Evolutionary conservation across 2,888 invertebrate species (phyloP).

Genomic region (Abrostola triplasia): DNA sequence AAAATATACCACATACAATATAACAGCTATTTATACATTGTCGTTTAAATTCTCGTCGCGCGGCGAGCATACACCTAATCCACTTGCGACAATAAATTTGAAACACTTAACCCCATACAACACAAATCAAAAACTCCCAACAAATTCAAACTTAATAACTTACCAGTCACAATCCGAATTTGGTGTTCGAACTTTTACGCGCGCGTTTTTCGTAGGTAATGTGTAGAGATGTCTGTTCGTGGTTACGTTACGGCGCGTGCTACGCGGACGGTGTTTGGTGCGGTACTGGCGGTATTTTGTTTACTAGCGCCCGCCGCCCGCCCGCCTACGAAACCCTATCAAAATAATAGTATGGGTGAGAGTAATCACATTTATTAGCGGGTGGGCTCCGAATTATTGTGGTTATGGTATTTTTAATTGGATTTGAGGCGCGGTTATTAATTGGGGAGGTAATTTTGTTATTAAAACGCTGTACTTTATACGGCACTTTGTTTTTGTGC

Average conservation of each 20-base stretch:
- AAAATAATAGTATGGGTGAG: constrained; percentile 42
- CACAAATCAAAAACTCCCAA: constrained; percentile 1
- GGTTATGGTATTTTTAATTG: too few species aligned
- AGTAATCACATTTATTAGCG: constrained; percentile 30
- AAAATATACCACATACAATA: constrained; percentile 11
- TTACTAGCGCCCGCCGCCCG: constrained; percentile 57
- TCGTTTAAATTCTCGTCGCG: constrained; percentile 35
- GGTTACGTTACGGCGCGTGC: constrained; percentile 57
- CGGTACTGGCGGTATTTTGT: constrained; percentile 55
- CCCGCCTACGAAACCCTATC: constrained; percentile 61
- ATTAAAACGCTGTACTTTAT: too few species aligned
- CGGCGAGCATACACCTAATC: constrained; percentile 40
- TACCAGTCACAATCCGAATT: constrained; percentile 48
- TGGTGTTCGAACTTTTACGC: constrained; percentile 54
- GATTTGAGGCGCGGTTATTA: too few species aligned
- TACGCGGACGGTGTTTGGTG: constrained; percentile 45
- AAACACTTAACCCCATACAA: constrained; percentile 31
- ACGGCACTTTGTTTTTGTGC: too few species aligned
- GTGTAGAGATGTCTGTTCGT: constrained; percentile 32
- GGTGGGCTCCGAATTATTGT: constrained; percentile 1
- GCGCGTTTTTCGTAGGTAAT: constrained; percentile 52
- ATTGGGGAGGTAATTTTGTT: too few species aligned
- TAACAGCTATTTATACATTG: constrained; percentile 26
- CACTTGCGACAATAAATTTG: constrained; percentile 49
- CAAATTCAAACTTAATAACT: constrained; percentile 43